phyloP scores from a whole-genome alignment of 1,140 invertebrate species.

The Acromyrmex heyeri region DNA sequence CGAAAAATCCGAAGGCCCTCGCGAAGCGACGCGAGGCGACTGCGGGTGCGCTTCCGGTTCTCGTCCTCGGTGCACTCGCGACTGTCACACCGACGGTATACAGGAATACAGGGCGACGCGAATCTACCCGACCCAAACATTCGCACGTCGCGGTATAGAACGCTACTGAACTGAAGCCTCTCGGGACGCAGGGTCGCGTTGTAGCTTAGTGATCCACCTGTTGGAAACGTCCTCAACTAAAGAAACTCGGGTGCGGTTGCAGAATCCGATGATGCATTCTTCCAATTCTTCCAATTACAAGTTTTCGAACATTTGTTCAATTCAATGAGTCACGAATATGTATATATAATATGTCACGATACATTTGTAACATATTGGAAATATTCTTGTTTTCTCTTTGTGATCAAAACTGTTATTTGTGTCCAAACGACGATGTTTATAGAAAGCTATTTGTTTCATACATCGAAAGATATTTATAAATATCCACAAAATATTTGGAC shows the following conservation, averaged over 20 bases:
- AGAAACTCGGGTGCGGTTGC: background rate
- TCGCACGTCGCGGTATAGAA: conserved; percentile 46
- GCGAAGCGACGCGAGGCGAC: conserved; percentile 12
- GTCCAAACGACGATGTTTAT: background rate
- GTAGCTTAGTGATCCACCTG: conserved; percentile 17
- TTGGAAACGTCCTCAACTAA: conserved; percentile 36
- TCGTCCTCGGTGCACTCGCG: conserved; percentile 2
- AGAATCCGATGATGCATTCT: background rate
- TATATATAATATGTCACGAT: too few species aligned
- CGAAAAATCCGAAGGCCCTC: background rate
- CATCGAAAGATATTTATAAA: background rate
- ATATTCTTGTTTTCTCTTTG: background rate
- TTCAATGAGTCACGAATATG: background rate
- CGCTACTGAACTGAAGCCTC: conserved; percentile 45
- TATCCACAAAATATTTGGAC: background rate
- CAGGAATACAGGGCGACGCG: background rate
- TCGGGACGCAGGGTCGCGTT: background rate
- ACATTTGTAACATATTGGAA: background rate
- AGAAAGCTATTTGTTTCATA: background rate
- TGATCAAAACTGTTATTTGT: background rate
- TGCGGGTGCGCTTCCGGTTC: background rate
- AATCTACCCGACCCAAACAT: conserved; percentile 12
- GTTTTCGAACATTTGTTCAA: background rate
- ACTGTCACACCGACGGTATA: conserved; percentile 28
- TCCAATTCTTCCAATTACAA: background rate